Percentiles rank a stretch among this genome's conserved stretches.
Evolutionary conservation across 2,113 vertebrate genomes (phyloP).

Genomic region (Clarias macrocephalus): DNA sequence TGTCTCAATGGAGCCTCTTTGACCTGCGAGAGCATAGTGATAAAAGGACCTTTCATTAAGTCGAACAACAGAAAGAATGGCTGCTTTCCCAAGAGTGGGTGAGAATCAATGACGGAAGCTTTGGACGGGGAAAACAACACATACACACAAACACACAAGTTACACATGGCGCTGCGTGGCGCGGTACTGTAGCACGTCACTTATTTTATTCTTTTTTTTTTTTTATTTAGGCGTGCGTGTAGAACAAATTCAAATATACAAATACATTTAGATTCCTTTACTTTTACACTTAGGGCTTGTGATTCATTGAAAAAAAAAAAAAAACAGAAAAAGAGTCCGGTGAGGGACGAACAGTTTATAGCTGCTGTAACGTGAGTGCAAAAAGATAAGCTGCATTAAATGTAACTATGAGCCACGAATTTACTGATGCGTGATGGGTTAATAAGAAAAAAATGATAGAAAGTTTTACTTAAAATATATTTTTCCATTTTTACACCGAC

Average conservation of each 20-base stretch:
- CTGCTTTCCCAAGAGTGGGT: conserved; percentile 67
- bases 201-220: neutral
- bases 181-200: neutral
- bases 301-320: neutral
- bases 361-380: too few relatives aligned
- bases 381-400: too few relatives aligned
- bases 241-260: neutral
- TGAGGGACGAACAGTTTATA: too few relatives aligned
- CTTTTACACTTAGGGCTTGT: neutral
- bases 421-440: too few relatives aligned
- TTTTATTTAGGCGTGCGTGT: neutral
- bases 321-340: neutral
- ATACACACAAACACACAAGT: conserved; percentile 14
- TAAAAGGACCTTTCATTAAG: conserved; percentile 77
- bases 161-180: neutral
- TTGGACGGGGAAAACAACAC: conserved; percentile 40
- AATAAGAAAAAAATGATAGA: too few relatives aligned
- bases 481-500: neutral
- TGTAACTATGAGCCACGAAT: too few relatives aligned
- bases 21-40: conserved; percentile 74
- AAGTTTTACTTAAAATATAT: neutral
- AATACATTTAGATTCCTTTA: neutral
- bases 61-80: conserved; percentile 73
- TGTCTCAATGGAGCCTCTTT: conserved; percentile 75
- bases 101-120: conserved; percentile 68